Conservation (phyloP, 30 jellyfish, hydroid and myxozoan genomes). For the Phacellophora camtschatica region DNA sequence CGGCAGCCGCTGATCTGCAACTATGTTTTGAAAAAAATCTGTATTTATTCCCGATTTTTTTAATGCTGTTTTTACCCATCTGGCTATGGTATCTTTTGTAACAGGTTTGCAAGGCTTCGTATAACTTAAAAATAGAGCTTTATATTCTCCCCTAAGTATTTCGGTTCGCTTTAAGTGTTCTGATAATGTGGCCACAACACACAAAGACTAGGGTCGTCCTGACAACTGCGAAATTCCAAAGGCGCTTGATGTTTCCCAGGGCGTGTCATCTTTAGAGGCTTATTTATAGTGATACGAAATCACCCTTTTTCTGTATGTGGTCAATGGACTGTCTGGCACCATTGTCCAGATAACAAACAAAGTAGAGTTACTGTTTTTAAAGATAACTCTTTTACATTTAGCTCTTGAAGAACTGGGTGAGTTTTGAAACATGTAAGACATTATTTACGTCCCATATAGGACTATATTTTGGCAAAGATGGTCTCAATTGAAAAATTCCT, state of each 20-base stretch:
- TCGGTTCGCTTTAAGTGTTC: background rate
- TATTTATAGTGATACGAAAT: background rate
- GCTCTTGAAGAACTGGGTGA: background rate
- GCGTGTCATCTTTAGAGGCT: background rate
- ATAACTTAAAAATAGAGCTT: constrained; percentile 1
- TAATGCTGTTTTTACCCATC: background rate
- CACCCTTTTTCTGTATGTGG: background rate
- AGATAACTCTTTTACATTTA: background rate
- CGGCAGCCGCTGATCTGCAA: constrained; percentile 23
- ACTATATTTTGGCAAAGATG: constrained; percentile 31
- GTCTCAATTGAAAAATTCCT: constrained; percentile 44
- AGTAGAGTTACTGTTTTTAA: background rate
- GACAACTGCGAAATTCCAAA: background rate
- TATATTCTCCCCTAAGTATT: background rate
- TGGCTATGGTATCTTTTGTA: background rate
- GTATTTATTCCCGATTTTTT: background rate
- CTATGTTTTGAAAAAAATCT: background rate
- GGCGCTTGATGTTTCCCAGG: constrained; percentile 37
- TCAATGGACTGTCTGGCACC: constrained; percentile 38
- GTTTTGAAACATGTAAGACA: constrained; percentile 2
- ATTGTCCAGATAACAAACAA: constrained; percentile 10
- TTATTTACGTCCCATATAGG: constrained; percentile 25
- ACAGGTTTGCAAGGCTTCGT: constrained; percentile 30
- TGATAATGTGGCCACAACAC: background rate
- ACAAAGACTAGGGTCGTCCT: constrained; percentile 7